Evolutionary conservation across 2,888 invertebrate species (phyloP).

Genomic region (Chrysolina oricalcia): DNA sequence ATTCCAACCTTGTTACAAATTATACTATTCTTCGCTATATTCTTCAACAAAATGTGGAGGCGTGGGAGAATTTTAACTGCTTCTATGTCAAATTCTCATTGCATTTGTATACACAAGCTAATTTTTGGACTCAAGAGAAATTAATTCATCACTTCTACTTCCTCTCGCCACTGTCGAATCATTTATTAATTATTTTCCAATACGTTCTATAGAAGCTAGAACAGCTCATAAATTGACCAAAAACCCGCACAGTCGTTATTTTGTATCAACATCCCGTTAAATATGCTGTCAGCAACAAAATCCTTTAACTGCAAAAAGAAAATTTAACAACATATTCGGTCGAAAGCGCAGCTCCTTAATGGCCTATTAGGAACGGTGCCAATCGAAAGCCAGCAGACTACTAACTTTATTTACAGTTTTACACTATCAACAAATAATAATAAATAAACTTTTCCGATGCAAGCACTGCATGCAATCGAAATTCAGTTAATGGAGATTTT

Average conservation of each 20-base stretch:
- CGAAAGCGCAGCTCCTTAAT: constrained; percentile 56
- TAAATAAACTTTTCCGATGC: constrained; percentile 48
- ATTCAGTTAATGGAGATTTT: constrained; percentile 45
- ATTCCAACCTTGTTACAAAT: no score
- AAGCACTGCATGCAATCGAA: constrained; percentile 48
- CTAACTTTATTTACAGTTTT: constrained; percentile 57
- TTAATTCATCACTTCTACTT: no score
- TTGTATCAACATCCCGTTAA: constrained; percentile 43
- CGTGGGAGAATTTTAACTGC: no score
- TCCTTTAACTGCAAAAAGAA: constrained; percentile 54
- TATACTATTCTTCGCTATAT: no score
- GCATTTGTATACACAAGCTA: no score
- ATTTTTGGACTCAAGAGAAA: no score
- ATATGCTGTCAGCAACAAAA: constrained; percentile 54
- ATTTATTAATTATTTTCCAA: no score
- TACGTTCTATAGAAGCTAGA: background rate
- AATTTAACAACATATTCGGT: constrained; percentile 57
- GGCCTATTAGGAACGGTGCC: constrained; percentile 61
- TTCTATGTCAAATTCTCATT: no score
- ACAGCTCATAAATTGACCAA: background rate
- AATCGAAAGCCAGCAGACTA: constrained; percentile 56
- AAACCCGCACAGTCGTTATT: background rate
- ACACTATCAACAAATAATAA: constrained; percentile 54
- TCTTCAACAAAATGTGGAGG: no score
- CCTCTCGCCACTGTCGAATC: no score